Evolutionary conservation across 2,113 vertebrate genomes (phyloP).

Genomic region (Phyllopteryx taeniolatus): DNA sequence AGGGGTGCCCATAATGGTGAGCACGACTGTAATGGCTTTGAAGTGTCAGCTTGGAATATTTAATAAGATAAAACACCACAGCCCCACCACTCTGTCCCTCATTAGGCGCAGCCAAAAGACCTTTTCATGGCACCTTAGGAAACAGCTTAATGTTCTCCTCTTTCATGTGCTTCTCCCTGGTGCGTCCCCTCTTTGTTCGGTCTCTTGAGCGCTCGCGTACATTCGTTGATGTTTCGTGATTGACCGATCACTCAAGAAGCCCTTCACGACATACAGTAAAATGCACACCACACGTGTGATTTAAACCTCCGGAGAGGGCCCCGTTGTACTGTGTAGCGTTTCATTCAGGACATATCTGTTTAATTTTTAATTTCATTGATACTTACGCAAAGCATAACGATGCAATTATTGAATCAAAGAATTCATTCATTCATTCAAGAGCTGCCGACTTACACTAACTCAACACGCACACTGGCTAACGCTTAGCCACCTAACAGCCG

Average conservation of each 20-base stretch:
- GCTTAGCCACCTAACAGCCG: no score
- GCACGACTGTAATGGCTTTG: constrained; percentile 69
- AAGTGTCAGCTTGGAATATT: constrained; percentile 73
- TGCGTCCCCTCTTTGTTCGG: constrained; percentile 81
- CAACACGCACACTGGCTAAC: no score
- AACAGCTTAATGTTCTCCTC: constrained; percentile 77
- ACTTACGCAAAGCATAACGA: no score
- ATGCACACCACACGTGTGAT: constrained; percentile 24
- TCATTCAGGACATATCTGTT: no score
- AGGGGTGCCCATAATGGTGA: constrained; percentile 58
- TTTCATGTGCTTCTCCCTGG: constrained; percentile 81
- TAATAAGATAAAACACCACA: constrained; percentile 72
- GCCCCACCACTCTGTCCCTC: constrained; percentile 66
- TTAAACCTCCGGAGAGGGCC: constrained; percentile 24
- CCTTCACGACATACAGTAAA: constrained; percentile 28
- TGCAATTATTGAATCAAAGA: no score
- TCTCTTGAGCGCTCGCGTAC: constrained; percentile 71
- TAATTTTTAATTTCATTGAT: no score
- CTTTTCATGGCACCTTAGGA: constrained; percentile 85
- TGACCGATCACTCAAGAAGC: constrained; percentile 39
- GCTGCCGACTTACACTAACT: no score
- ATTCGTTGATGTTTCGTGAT: constrained; percentile 77
- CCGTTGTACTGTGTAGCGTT: background rate
- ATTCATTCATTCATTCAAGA: no score
- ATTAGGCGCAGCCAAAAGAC: constrained; percentile 83